phyloP scores from a whole-genome alignment of 2,113 vertebrate genomes.

The Vidua macroura region DNA sequence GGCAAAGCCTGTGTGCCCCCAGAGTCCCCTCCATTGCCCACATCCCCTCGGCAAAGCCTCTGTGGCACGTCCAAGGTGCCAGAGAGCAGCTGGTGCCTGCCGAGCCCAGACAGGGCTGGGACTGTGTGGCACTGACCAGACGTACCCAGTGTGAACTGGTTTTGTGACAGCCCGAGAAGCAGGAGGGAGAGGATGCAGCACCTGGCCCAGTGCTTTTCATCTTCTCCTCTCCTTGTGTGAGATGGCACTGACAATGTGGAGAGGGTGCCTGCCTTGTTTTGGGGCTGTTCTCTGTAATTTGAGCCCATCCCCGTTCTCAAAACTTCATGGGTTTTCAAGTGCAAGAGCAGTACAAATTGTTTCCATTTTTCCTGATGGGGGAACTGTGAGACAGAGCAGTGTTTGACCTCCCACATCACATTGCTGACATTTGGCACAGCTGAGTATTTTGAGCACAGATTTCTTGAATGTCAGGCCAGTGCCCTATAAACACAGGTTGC shows the following conservation, averaged over 20 bases:
- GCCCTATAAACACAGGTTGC: constrained; percentile 56
- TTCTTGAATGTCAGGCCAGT: constrained; percentile 48
- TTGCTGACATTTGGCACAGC: constrained; percentile 41
- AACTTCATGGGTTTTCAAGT: not conserved
- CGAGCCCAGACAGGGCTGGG: not conserved
- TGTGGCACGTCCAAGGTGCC: accelerated
- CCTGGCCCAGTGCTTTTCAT: not conserved
- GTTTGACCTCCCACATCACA: constrained; percentile 50
- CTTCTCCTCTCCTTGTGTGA: not conserved
- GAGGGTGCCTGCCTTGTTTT: not conserved
- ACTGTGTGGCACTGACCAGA: not conserved
- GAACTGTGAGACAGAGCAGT: constrained; percentile 7
- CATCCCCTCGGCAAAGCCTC: accelerated
- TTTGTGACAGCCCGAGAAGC: not conserved
- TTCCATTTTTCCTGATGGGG: constrained; percentile 37
- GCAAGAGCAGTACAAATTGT: constrained; percentile 18
- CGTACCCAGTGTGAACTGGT: not conserved
- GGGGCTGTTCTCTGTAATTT: not conserved
- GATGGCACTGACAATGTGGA: not conserved
- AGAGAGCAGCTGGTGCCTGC: not conserved
- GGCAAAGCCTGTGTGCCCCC: accelerated
- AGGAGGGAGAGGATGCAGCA: not conserved
- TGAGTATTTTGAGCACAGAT: constrained; percentile 17
- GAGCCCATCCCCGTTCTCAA: not conserved
- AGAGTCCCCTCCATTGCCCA: not conserved